A percentile compares a stretch with the other conserved stretches of the same genome.
These are phyloP conservation scores for Xenentodon cancila DNA, from an alignment of 2,797 vertebrate genomes.

Conservation along the genomic window DNA sequence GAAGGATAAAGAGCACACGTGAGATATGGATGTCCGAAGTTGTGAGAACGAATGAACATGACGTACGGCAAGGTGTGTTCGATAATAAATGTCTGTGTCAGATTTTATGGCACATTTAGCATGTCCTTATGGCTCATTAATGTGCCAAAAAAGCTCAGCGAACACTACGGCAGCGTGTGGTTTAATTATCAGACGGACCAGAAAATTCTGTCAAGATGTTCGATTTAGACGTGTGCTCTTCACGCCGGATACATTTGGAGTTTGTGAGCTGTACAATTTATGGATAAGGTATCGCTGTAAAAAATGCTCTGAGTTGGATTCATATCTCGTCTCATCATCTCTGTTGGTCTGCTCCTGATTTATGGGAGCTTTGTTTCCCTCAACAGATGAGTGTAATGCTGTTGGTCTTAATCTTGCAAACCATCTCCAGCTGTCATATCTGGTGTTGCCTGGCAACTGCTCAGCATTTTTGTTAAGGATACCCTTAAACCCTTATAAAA, in stretches of 20 bases:
- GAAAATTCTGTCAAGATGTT: slow-evolving; percentile 59
- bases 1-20: not conserved
- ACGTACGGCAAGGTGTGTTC: slow-evolving; percentile 39
- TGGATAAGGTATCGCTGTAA: slow-evolving; percentile 2
- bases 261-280: slow-evolving; percentile 24
- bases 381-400: slow-evolving; percentile 43
- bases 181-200: slow-evolving; percentile 55
- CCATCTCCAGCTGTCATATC: slow-evolving; percentile 42
- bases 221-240: slow-evolving; percentile 48
- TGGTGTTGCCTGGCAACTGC: slow-evolving; percentile 74
- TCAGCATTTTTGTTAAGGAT: slow-evolving; percentile 62
- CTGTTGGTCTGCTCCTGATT: slow-evolving; percentile 21
- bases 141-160: slow-evolving; percentile 49
- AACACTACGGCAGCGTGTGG: slow-evolving; percentile 44
- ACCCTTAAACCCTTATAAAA: slow-evolving; percentile 32
- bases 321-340: slow-evolving; percentile 17
- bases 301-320: slow-evolving; percentile 13
- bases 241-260: slow-evolving; percentile 26
- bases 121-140: slow-evolving; percentile 66
- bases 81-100: slow-evolving; percentile 48
- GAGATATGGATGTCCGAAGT: slow-evolving; percentile 16
- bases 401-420: slow-evolving; percentile 40
- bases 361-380: slow-evolving; percentile 23
- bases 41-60: slow-evolving; percentile 22
- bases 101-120: slow-evolving; percentile 64